Conservation (phyloP, 2,797 vertebrate species). For the Fratercula arctica region DNA sequence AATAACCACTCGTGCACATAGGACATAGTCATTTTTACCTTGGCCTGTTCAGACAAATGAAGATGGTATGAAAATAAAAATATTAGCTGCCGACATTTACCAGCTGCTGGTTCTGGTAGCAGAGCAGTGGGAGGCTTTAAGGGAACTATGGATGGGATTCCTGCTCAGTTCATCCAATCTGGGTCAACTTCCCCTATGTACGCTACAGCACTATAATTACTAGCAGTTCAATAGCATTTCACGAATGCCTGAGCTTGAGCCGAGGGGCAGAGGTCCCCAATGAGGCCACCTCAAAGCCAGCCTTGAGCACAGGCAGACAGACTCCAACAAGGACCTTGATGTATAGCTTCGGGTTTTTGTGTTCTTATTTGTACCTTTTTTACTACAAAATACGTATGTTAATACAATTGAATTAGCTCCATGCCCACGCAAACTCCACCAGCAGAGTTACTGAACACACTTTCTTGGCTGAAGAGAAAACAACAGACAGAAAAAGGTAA, state of each 20-base stretch:
- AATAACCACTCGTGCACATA: not conserved
- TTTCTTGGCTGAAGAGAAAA: not conserved
- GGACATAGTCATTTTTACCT: not conserved
- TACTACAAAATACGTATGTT: not conserved
- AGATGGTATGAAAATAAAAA: not conserved
- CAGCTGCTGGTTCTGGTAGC: not conserved
- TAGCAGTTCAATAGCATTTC: not conserved
- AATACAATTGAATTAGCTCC: not conserved
- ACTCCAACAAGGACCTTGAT: not conserved
- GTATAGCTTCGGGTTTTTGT: not conserved
- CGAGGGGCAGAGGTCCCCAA: not conserved
- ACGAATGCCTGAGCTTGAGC: not conserved
- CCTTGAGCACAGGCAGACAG: not conserved
- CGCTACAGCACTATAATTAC: not conserved
- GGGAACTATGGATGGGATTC: not conserved
- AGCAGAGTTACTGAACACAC: not conserved
- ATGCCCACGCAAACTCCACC: not conserved
- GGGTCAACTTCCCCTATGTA: not conserved
- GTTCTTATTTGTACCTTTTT: not conserved
- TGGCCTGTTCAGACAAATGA: not conserved
- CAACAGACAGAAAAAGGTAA: not conserved
- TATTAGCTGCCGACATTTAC: not conserved
- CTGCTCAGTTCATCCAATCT: not conserved
- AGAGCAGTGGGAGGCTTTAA: not conserved
- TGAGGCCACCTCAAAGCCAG: not conserved